Percentiles rank a stretch among this genome's conserved stretches.
phyloP scores from a whole-genome alignment of 2,113 vertebrate genomes.

The Parotia lawesii region DNA sequence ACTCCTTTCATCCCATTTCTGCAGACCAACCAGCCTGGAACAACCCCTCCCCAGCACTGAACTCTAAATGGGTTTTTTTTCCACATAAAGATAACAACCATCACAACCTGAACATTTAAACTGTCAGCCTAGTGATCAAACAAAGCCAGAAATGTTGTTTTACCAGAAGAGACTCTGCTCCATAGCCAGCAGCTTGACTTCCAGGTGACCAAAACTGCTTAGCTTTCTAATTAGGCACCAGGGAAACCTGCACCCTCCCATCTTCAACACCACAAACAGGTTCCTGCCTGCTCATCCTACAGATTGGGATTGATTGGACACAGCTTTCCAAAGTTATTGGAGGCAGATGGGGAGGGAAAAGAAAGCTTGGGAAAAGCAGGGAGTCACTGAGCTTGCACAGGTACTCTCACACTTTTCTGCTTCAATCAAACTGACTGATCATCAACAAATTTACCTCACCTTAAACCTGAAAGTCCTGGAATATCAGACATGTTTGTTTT shows the following conservation, averaged over 20 bases:
- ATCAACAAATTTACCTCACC: neutral
- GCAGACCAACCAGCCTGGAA: neutral
- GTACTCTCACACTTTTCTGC: neutral
- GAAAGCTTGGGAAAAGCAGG: neutral
- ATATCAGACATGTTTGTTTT: neutral
- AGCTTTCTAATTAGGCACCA: neutral
- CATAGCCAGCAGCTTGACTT: neutral
- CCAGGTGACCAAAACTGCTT: neutral
- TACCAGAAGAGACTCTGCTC: neutral
- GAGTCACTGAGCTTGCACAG: neutral
- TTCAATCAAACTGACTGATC: neutral
- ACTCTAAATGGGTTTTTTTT: fast-evolving
- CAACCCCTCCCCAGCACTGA: neutral
- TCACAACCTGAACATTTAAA: neutral
- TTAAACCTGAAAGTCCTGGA: neutral
- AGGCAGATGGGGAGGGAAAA: neutral
- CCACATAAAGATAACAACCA: neutral
- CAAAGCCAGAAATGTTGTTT: neutral
- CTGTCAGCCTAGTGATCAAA: neutral
- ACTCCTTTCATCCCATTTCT: neutral
- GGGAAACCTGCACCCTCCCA: neutral
- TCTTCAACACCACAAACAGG: neutral
- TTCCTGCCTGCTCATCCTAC: neutral
- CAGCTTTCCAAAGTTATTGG: neutral
- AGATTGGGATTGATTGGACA: neutral